Evolutionary conservation across 2,888 invertebrate species (phyloP).

Genomic region (Scotopteryx bipunctaria): DNA sequence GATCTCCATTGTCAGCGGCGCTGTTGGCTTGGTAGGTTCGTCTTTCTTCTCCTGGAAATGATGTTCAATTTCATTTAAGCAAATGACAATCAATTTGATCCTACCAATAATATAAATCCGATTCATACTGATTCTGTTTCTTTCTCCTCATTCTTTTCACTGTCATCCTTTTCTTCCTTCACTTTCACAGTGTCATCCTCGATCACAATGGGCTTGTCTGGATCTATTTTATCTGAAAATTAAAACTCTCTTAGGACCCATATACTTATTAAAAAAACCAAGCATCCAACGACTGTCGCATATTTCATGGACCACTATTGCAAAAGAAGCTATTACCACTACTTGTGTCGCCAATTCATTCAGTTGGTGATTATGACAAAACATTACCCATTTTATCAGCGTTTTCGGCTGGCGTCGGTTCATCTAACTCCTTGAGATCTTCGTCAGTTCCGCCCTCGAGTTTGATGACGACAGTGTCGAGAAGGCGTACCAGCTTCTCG

Average conservation of each 20-base stretch:
- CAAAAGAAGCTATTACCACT: too few relatives aligned
- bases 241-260: neutral
- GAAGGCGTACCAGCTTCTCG: constrained; percentile 91
- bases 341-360: too few relatives aligned
- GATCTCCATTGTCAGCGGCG: constrained; percentile 78
- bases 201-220: constrained; percentile 71
- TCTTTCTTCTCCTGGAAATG: constrained; percentile 58
- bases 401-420: constrained; percentile 71
- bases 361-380: neutral
- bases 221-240: constrained; percentile 57
- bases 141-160: constrained; percentile 61
- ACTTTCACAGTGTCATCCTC: constrained; percentile 73
- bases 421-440: constrained; percentile 93
- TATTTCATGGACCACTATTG: too few relatives aligned
- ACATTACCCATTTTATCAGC: constrained; percentile 60
- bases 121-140: constrained; percentile 54
- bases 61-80: neutral
- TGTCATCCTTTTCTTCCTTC: constrained; percentile 70
- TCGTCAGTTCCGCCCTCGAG: constrained; percentile 96
- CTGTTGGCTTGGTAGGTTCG: constrained; percentile 67
- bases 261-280: neutral
- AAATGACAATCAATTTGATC: too few relatives aligned
- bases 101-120: neutral
- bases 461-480: constrained; percentile 98
- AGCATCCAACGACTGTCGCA: neutral